A percentile compares a stretch with the other conserved stretches of the same genome.
phyloP scores from a whole-genome alignment of 2,888 invertebrate genomes.

The Seira musarum region DNA sequence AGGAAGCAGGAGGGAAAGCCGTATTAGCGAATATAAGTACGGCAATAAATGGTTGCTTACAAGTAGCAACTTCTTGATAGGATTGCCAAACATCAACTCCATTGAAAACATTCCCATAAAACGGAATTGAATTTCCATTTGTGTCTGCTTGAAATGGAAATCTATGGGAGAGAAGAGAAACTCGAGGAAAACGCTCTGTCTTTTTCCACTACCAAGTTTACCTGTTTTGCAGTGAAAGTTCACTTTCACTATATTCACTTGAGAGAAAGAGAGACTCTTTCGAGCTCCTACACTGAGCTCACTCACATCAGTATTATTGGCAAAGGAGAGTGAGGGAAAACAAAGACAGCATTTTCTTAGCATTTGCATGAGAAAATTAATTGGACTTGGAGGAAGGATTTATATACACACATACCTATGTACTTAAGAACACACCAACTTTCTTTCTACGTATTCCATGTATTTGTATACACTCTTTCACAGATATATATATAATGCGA shows the following conservation, averaged over 20 bases:
- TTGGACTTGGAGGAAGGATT: conserved; percentile 37
- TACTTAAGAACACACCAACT: neutral
- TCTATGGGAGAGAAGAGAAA: conserved; percentile 13
- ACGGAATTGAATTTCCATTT: conserved; percentile 57
- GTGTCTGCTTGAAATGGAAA: conserved; percentile 40
- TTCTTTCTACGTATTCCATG: neutral
- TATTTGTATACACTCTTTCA: neutral
- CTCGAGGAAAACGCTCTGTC: conserved; percentile 4
- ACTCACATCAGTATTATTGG: neutral
- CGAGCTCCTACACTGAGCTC: neutral
- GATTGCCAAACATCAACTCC: conserved; percentile 50
- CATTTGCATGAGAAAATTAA: conserved; percentile 45
- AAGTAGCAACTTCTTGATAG: conserved; percentile 14
- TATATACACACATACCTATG: conserved; percentile 26
- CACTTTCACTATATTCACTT: conserved; percentile 15
- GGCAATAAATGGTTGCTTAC: conserved; percentile 38
- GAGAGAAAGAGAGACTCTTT: conserved; percentile 1
- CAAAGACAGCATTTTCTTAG: conserved; percentile 10
- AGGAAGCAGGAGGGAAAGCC: neutral
- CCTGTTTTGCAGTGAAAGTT: conserved; percentile 16
- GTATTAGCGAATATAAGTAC: conserved; percentile 7
- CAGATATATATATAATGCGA: neutral
- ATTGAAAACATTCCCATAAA: conserved; percentile 52
- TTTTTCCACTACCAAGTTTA: conserved; percentile 1
- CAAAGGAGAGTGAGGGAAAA: conserved; percentile 17